Percentiles rank a stretch among this genome's conserved stretches.
phyloP scores from a whole-genome alignment of 2,797 vertebrate species.

The Phrynocephalus guinanensis region DNA sequence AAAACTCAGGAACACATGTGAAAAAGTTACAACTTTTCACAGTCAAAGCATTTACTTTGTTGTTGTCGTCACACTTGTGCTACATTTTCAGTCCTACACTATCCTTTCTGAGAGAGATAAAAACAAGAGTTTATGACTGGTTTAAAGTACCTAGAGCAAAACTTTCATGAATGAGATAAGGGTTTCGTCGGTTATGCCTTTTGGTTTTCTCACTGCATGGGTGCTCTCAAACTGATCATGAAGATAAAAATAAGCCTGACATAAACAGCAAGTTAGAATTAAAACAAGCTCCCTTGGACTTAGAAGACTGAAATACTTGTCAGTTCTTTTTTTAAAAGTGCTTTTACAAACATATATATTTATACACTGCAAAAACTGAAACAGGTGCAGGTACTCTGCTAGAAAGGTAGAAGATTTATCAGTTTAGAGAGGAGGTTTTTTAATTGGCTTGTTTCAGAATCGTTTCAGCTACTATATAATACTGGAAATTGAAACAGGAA shows the following conservation, averaged over 20 bases:
- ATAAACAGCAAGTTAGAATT: background rate
- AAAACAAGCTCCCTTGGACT: background rate
- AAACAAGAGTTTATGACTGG: background rate
- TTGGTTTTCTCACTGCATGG: background rate
- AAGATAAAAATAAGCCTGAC: background rate
- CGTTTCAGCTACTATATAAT: no score
- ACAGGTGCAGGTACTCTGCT: background rate
- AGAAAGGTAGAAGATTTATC: no score
- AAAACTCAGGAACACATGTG: background rate
- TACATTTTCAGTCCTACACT: background rate
- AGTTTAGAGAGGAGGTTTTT: background rate
- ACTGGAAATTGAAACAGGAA: no score
- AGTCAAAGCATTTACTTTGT: background rate
- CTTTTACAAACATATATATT: background rate
- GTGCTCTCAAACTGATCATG: background rate
- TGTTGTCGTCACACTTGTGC: background rate
- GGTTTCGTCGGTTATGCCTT: background rate
- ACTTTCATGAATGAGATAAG: background rate
- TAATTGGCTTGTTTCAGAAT: background rate
- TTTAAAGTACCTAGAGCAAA: background rate
- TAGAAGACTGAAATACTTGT: background rate
- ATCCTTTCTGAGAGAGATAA: background rate
- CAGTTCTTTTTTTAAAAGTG: background rate
- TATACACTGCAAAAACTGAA: background rate
- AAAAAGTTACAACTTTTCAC: conserved; percentile 9